Evolutionary conservation across 2,113 vertebrate genomes (phyloP), one percentile per base, ranked within the genome.

Genomic region (Stegostoma tigrinum): DNA sequence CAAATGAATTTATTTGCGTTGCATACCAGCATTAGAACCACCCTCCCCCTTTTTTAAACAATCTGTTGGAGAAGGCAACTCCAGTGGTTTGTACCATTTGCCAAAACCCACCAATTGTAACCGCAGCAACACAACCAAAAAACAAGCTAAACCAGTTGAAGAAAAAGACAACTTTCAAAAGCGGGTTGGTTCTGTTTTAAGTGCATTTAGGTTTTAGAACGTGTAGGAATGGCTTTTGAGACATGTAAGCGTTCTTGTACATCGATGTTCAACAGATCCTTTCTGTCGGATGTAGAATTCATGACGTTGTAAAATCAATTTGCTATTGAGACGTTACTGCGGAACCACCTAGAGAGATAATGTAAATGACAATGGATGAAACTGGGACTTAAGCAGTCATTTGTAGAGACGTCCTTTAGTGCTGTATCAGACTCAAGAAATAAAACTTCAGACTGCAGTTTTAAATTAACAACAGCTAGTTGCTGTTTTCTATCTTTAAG

Each of bases 361-460:
- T 72, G 66, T 95, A 38, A 89, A 89, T 55, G 7, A 55, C 55
- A 27, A 27, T 24, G 55, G 42, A 89, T 95, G 93, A 70, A 67
- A 10, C 68, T 45, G 23, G 93, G 66, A 48, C 66, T 61, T 45
- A 30, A 95, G 67, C n/a, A 70, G 67, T 95, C 19, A 72, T 48
- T 95, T 70, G 66, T 95, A 95, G 66, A 23, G 66, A 27, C 27
- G 67, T 48, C 64, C 67, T 48, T 6, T 95, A 70, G 93, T 34
- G 21, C 67, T 95, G 93, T 70, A 48, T 48, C 67, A 24, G 45
- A 52, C 45, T 55, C 67, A 10, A 72, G 93, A 95, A 70, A 95
- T 95, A 48, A 95, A 95, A 95, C 64, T 95, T 95, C 93, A 95
- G 64, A 95, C 45, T 72, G 27, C 93, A 95, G 34, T 70, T 94